Conservation (phyloP, 2,797 vertebrate genomes). For the Paratrypauchen microcephalus region DNA sequence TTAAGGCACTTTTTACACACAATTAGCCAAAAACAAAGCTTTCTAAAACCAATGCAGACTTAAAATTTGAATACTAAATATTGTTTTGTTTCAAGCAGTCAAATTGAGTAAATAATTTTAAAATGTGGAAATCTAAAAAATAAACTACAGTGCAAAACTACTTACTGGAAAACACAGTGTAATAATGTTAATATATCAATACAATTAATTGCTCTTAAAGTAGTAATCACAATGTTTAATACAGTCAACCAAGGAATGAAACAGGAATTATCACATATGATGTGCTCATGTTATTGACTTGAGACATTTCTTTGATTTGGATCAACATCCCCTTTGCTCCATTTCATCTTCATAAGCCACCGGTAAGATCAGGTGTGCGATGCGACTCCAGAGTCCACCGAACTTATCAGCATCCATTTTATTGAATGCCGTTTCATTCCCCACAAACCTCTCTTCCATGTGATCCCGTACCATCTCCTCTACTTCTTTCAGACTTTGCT, state of each 20-base stretch:
- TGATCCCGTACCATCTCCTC: conserved; percentile 87
- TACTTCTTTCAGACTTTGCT: conserved; percentile 62
- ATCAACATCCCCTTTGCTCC: conserved; percentile 75
- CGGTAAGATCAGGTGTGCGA: conserved; percentile 89
- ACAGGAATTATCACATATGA: conserved; percentile 1
- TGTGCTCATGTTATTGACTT: not conserved
- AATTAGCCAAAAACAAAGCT: conserved; percentile 25
- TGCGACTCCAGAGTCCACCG: conserved; percentile 93
- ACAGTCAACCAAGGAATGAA: conserved; percentile 6
- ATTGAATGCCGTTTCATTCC: conserved; percentile 59
- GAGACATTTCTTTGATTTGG: not conserved
- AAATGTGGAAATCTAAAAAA: conserved; percentile 29
- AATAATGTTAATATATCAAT: not conserved
- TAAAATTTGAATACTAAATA: not conserved
- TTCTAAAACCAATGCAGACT: conserved; percentile 25
- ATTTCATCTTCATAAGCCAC: conserved; percentile 75
- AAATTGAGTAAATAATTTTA: conserved; percentile 25
- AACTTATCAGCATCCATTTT: conserved; percentile 86
- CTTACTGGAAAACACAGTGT: conserved; percentile 1
- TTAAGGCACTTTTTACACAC: conserved; percentile 59
- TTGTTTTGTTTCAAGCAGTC: conserved; percentile 29
- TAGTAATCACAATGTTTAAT: not conserved
- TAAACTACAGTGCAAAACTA: conserved; percentile 44
- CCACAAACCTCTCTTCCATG: conserved; percentile 79
- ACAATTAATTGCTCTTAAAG: not conserved